Evolutionary conservation across 2,797 vertebrate genomes (phyloP), one percentile per base, ranked within the genome.

Genomic region (Scolopax bukidnonensis): DNA sequence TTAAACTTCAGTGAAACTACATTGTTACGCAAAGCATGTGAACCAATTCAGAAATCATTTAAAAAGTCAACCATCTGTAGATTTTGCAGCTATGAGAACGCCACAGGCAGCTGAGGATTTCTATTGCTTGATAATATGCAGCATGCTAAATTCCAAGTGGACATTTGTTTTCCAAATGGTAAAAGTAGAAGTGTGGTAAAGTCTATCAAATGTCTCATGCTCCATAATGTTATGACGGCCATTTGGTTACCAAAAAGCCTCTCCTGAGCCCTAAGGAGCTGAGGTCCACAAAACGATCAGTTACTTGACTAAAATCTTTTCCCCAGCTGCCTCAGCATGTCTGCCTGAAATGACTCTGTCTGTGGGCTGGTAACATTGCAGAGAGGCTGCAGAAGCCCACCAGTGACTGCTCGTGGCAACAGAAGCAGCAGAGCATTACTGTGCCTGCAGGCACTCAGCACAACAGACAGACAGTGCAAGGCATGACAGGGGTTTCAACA

Each of bases 41-140:
- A 82, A 84, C 41, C 69, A 63, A 59, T 87, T 93, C 93, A 87
- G 68, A 96, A 96, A 95, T 67, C 16, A 96, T 95, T 96, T 95
- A 47, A 92, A 85, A 96, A 94, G 51, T 90, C 79, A 90, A 28
- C 63, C 67, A 94, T 87, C 94, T 95, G 68, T 56, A 94, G 81
- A 88, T 75, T 83, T 68, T 92, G 60, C 63, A 91, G 91, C 69
- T 93, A 56, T 78, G 68, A 70, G 86, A 96, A 84, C 11, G 12
- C 48, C 57, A 94, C 43, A 74, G 87, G 68, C 59, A 73, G 70
- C 70, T 95, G 65, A 82, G 28, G 65, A 87, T 90, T 95, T 53
- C 45, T 87, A 76, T 33, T 64, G 51, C 48, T 53, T 70, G 45
- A 11, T 59, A 89, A 82, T 18, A 30, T 76, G 61, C 24, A 17